These are phyloP conservation scores for Geococcyx californianus DNA, from an alignment of 2,113 vertebrate genomes.

Conservation along the genomic window DNA sequence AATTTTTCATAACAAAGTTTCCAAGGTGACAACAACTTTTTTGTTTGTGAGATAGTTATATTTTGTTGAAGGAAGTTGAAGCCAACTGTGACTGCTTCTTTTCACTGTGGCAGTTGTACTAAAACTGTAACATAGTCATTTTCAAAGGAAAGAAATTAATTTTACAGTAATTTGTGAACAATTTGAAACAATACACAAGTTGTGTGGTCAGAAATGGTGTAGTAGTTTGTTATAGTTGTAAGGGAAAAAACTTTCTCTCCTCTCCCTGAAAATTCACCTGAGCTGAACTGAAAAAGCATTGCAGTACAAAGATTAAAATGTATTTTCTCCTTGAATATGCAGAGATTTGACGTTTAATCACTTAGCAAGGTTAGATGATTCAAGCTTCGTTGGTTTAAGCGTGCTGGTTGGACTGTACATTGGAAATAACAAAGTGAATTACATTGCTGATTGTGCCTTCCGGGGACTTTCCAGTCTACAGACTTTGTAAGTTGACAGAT, in stretches of 20 bases:
- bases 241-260: neutral
- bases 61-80: slow-evolving; percentile 38
- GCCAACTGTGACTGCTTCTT: neutral
- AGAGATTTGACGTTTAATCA: slow-evolving; percentile 93
- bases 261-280: neutral
- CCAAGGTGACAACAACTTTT: slow-evolving; percentile 57
- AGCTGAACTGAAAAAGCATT: neutral
- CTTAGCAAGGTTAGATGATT: slow-evolving; percentile 90
- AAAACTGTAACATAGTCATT: neutral
- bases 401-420: slow-evolving; percentile 86
- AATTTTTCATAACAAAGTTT: slow-evolving; percentile 79
- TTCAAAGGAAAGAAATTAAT: slow-evolving; percentile 10
- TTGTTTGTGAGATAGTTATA: neutral
- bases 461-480: slow-evolving; percentile 89
- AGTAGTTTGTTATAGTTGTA: neutral
- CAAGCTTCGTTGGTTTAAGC: slow-evolving; percentile 89
- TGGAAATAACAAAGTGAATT: slow-evolving; percentile 92
- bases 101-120: neutral
- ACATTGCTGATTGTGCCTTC: slow-evolving; percentile 95
- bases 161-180: slow-evolving; percentile 11
- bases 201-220: neutral
- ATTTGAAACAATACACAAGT: neutral
- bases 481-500: slow-evolving; percentile 84
- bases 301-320: neutral
- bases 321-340: slow-evolving; percentile 18